These are phyloP conservation scores for Epiblema foenella DNA, from an alignment of 2,888 invertebrate genomes.

Conservation along the genomic window DNA sequence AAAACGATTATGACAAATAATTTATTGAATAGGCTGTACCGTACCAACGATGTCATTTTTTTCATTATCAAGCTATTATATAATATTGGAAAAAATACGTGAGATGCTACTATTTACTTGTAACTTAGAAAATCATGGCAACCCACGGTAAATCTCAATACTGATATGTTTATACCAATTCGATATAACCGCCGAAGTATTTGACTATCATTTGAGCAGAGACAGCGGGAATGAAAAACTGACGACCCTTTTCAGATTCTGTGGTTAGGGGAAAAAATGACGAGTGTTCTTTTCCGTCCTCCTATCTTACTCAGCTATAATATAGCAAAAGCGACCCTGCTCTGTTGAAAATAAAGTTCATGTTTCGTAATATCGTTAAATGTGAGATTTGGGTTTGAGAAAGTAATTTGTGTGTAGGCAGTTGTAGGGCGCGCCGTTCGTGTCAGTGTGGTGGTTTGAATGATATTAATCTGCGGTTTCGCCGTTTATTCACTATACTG, in stretches of 20 bases:
- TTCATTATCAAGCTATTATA: no score
- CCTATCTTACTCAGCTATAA: neutral
- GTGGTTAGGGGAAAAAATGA: conserved; percentile 22
- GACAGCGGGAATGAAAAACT: conserved; percentile 26
- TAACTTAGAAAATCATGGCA: neutral
- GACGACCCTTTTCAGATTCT: conserved; percentile 28
- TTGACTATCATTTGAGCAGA: conserved; percentile 16
- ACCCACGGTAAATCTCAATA: neutral
- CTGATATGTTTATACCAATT: no score
- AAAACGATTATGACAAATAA: no score
- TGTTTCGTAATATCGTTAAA: neutral
- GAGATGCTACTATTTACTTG: neutral
- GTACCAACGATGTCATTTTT: no score
- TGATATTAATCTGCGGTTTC: conserved; percentile 26
- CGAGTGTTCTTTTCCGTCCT: neutral
- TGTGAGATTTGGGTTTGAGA: neutral
- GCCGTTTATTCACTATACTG: conserved; percentile 3
- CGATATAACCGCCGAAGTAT: neutral
- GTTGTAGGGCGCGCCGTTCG: conserved; percentile 3
- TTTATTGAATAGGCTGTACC: no score
- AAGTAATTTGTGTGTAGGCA: conserved; percentile 1
- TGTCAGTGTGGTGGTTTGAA: conserved; percentile 26
- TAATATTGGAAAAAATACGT: no score
- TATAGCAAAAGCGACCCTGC: neutral
- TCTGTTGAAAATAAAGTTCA: neutral